Conservation (phyloP, 2,113 vertebrate species). For the Oreotrochilus melanogaster region DNA sequence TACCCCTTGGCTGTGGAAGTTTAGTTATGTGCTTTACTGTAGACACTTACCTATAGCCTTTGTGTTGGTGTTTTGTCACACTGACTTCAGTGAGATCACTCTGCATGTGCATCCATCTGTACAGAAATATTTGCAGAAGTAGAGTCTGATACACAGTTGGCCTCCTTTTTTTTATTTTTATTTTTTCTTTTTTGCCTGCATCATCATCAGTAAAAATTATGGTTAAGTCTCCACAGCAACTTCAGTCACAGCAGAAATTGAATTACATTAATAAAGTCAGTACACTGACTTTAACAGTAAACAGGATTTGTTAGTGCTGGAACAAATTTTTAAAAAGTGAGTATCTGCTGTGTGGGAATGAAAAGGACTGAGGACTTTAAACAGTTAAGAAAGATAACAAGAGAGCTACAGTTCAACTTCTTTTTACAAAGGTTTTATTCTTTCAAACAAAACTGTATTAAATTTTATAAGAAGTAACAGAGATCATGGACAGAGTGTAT, state of each 20-base stretch:
- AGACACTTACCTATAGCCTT: not conserved
- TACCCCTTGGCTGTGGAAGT: not conserved
- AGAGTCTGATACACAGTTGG: not conserved
- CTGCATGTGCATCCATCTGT: fast-evolving
- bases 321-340: not conserved
- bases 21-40: not conserved
- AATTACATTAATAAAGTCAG: not conserved
- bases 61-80: not conserved
- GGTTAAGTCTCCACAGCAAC: not conserved
- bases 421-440: not conserved
- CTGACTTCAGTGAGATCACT: not conserved
- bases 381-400: not conserved
- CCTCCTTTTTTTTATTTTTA: not conserved
- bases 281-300: too few species aligned
- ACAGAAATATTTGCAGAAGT: not conserved
- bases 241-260: not conserved
- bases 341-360: not conserved
- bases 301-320: not conserved
- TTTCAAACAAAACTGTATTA: not conserved
- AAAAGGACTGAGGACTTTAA: not conserved
- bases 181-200: not conserved
- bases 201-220: not conserved
- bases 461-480: not conserved
- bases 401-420: not conserved
- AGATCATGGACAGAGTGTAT: not conserved